Evolutionary conservation across 92 coral and sea anemone genomes (phyloP), one percentile per base, ranked within the genome.

Genomic region (Pocillopora meandrina): DNA sequence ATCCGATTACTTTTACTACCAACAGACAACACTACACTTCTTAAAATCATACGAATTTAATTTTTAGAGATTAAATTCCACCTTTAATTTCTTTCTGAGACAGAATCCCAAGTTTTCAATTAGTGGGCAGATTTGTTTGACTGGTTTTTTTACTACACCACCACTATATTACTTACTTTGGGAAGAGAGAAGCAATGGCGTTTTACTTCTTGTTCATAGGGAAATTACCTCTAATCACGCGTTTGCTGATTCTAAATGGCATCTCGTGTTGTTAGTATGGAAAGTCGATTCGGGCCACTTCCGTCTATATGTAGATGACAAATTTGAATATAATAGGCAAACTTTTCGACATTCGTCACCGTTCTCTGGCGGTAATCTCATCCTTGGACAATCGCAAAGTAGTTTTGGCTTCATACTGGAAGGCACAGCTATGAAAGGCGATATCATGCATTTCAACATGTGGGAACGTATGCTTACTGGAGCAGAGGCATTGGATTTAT

Each of bases 391-490:
- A 52, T 49, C 80, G 31, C 86, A 49, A 17, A 74, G 15, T 49
- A 19, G 15, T 23, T 74, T 1, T 3, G 78, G 86, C 0, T 20
- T 26, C 42, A 16, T 72, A 61, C 13, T 18, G n/a, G 47, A 11
- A 9, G 57, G 11, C 10, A 2, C 17, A 61, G 36, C 80, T 56
- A 61, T 82, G 49, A 82, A 4, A 19, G 86, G 61, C 17, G 79
- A 72, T 19, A 26, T 82, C 21, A 72, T 49, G 72, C 80, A 74
- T 21, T 82, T 82, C 33, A 82, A 82, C 33, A 82, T 82, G 72
- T 82, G 86, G 86, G 62, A 72, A 13, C 49, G 26, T 11, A 8
- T 35, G 61, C 47, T 82, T 35, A 64, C 62, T 42, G 71, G n/a
- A 1, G 15, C 47, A 72, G 80, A 61, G 35, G 59, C 20, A 12